Evolutionary conservation across 2,888 invertebrate species (phyloP).

Genomic region (Troilus luridus): DNA sequence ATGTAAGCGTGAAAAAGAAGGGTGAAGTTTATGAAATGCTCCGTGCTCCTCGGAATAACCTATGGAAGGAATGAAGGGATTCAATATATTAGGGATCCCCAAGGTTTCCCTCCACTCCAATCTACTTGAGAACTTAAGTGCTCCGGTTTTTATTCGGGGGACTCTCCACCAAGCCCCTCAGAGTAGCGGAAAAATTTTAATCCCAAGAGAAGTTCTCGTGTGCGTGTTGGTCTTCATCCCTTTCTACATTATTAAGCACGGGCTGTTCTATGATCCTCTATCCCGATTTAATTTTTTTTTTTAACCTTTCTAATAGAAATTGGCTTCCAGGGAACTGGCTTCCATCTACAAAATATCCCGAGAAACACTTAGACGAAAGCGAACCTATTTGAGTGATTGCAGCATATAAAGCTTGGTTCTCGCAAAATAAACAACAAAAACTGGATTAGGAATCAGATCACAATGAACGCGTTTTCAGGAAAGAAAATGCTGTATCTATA

Average conservation of each 20-base stretch:
- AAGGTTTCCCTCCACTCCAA: background rate
- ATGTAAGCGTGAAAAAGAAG: background rate
- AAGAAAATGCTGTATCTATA: no score
- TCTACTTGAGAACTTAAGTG: background rate
- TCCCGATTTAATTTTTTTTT: background rate
- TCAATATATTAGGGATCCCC: background rate
- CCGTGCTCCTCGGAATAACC: background rate
- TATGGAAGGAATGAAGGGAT: background rate
- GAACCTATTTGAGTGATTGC: no score
- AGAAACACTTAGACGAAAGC: background rate
- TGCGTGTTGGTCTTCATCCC: background rate
- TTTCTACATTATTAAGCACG: background rate
- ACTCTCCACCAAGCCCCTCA: background rate
- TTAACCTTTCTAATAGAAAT: background rate
- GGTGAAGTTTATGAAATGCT: background rate
- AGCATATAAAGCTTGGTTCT: no score
- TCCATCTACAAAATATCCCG: background rate
- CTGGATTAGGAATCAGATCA: no score
- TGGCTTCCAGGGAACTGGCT: background rate
- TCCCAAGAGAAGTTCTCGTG: background rate
- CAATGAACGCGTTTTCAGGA: no score
- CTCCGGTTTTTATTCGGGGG: background rate
- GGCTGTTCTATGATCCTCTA: background rate
- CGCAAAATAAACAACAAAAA: no score
- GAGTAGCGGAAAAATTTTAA: background rate